Evolutionary conservation across 2,797 vertebrate species (phyloP), one percentile per base, ranked within the genome.

Genomic region (Smutsia gigantea): DNA sequence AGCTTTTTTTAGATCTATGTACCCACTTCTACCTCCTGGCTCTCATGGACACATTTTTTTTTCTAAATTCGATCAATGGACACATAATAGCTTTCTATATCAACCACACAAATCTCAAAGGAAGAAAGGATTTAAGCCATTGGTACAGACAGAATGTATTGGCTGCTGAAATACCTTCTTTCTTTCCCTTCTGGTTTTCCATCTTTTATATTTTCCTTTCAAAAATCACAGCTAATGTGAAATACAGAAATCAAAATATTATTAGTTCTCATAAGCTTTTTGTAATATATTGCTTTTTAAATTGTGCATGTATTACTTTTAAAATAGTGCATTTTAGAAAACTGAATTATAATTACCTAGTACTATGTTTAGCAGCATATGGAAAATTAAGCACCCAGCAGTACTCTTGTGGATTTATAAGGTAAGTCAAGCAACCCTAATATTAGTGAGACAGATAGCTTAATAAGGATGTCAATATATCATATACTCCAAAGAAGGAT

Each of bases 211-310:
- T 74, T 59, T 77, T 92, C 68, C 77, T 81, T 83, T 74, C 39
- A 96, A 93, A 93, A 69, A 87, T 51, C 49, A 90, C 14, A 96
- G 85, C 49, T 64, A 86, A 91, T 21, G 27, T 68, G 29, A 84
- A 77, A 29, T 29, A 25, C 79, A 90, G 63, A 87, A 53, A 53
- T 94, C n/a, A 94, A 96, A 93, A 87, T 92, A 66, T 61, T 94
- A n/a, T n/a, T n/a, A n/a, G 10, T 63, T 82, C 86, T 34, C 68
- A 83, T 74, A 83, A 69, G 21, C 3, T 42, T 91, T 68, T 79
- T 75, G 27, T 63, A 86, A 93, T 71, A 64, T 0, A 39, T 9
- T 83, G 39, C 11, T 90, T 86, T 94, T 93, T 46, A 95, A 92
- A 86, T 37, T 86, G 14, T n/a, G 3, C 31, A 46, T 64, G 5